Evolutionary conservation across 2,113 vertebrate genomes (phyloP).

Genomic region (Ochotona curzoniae): DNA sequence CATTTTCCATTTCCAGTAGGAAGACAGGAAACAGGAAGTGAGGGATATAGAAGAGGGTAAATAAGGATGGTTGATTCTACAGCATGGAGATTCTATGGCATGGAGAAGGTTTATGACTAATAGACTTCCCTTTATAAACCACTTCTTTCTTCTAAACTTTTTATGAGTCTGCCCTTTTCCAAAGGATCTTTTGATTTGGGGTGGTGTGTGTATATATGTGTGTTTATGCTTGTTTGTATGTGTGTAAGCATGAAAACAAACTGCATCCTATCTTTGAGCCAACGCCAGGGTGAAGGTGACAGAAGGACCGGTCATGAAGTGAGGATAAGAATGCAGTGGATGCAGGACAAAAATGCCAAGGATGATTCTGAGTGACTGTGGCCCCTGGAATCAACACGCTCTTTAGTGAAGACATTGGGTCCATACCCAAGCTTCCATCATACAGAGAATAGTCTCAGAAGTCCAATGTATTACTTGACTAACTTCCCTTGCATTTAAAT

Average conservation of each 20-base stretch:
- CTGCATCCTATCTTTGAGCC: neutral
- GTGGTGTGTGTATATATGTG: neutral
- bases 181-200: neutral
- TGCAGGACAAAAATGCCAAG: neutral
- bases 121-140: constrained; percentile 3
- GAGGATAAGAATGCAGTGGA: neutral
- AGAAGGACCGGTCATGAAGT: neutral
- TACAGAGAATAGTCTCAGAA: rapidly evolving
- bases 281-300: neutral
- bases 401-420: neutral
- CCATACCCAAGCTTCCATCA: neutral
- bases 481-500: neutral
- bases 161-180: neutral
- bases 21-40: neutral
- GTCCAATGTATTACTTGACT: neutral
- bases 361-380: neutral
- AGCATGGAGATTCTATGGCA: neutral
- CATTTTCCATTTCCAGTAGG: neutral
- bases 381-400: neutral
- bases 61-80: neutral
- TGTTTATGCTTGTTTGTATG: neutral
- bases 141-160: neutral
- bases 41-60: neutral
- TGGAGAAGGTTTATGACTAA: neutral
- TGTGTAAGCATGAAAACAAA: neutral